phyloP scores from a whole-genome alignment of 2,797 vertebrate species.

The Cottoperca gobio region DNA sequence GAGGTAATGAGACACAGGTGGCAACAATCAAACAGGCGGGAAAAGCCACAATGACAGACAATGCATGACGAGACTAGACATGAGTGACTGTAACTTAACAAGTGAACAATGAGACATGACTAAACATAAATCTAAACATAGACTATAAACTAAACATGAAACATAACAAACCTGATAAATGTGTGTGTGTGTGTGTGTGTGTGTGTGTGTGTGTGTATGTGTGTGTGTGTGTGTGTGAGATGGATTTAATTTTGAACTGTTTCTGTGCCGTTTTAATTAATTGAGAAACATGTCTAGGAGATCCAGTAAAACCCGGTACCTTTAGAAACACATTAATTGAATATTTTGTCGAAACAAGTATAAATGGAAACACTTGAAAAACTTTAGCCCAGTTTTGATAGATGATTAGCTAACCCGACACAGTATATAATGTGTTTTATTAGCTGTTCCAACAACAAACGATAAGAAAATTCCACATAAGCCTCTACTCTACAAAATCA shows the following conservation, averaged over 20 bases:
- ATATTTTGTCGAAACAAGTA: background rate
- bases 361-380: background rate
- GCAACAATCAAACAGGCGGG: no score
- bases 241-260: background rate
- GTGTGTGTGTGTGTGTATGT: no score
- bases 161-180: no score
- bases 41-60: no score
- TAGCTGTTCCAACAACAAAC: background rate
- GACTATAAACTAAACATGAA: no score
- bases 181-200: no score
- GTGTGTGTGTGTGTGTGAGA: no score
- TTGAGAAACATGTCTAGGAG: background rate
- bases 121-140: no score
- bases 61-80: no score
- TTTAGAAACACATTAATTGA: background rate
- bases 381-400: background rate
- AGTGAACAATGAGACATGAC: no score
- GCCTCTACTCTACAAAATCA: background rate
- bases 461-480: background rate
- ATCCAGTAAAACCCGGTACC: background rate
- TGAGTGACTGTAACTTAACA: no score
- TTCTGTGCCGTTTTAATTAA: background rate
- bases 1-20: no score
- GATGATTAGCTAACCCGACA: background rate
- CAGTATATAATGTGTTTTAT: background rate